Percentiles rank a stretch among this genome's conserved stretches.
These are phyloP conservation scores for Amiota mariae DNA, from an alignment of 2,888 invertebrate species.

Conservation along the genomic window DNA sequence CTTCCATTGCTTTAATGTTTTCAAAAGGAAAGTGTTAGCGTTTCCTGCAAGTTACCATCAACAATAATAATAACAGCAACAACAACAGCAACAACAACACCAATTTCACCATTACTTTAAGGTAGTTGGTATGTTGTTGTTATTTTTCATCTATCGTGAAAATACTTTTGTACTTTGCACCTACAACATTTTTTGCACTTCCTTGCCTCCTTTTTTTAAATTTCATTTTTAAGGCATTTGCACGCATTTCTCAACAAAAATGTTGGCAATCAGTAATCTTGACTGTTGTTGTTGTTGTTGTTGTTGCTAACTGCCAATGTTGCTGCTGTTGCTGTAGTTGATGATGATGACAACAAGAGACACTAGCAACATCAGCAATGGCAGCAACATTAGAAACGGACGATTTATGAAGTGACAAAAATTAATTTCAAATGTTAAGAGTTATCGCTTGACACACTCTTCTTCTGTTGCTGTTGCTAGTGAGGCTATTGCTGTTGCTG, in stretches of 20 bases:
- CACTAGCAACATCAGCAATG: background rate
- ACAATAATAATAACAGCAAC: background rate
- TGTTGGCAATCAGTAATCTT: background rate
- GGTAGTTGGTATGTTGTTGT: conserved; percentile 4
- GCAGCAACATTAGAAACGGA: conserved; percentile 1
- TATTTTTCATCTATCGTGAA: conserved; percentile 1
- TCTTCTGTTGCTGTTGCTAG: no score
- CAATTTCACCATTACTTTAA: background rate
- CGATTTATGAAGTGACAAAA: conserved; percentile 73
- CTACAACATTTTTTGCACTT: conserved; percentile 13
- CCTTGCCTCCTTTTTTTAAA: background rate
- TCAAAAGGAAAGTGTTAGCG: conserved; percentile 7
- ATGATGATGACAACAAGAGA: background rate
- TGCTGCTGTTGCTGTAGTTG: background rate
- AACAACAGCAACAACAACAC: no score
- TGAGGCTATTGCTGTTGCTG: no score
- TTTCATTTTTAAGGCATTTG: conserved; percentile 10
- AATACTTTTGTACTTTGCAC: conserved; percentile 22
- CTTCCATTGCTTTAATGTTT: background rate
- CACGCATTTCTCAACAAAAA: conserved; percentile 18
- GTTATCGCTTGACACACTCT: no score
- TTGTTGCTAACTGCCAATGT: no score
- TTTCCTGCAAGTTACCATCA: background rate
- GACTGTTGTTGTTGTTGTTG: background rate
- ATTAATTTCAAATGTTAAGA: conserved; percentile 71